These are phyloP conservation scores for Hypena proboscidalis DNA, from an alignment of 2,888 invertebrate species.

Conservation along the genomic window DNA sequence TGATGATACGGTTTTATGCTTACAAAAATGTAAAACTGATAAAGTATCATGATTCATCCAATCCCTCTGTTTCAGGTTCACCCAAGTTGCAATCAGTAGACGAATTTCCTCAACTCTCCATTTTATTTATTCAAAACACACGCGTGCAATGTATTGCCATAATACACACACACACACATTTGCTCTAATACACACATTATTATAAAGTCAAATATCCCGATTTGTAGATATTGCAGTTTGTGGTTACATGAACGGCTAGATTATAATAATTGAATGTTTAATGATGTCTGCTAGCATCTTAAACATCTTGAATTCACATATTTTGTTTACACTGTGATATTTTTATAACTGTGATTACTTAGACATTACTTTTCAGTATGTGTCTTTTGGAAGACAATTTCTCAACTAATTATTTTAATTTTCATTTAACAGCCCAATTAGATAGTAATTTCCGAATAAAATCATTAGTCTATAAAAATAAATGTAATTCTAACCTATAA, in stretches of 20 bases:
- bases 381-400: constrained; percentile 44
- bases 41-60: no score
- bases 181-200: no score
- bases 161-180: no score
- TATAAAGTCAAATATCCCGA: constrained; percentile 51
- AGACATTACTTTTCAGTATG: constrained; percentile 35
- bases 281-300: constrained; percentile 37
- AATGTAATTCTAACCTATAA: no score
- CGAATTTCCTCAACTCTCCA: no score
- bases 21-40: no score
- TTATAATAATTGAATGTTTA: constrained; percentile 55
- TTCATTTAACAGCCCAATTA: constrained; percentile 19
- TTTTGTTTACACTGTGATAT: constrained; percentile 80
- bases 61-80: no score
- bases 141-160: no score
- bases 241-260: constrained; percentile 50
- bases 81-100: no score
- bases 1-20: no score
- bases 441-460: constrained; percentile 40
- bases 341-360: constrained; percentile 64
- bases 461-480: constrained; percentile 51
- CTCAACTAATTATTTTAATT: constrained; percentile 42
- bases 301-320: constrained; percentile 45
- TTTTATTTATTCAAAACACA: no score
- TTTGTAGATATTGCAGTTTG: constrained; percentile 59